Conservation (phyloP, 2,888 invertebrate genomes). For the Euproctis similis region DNA sequence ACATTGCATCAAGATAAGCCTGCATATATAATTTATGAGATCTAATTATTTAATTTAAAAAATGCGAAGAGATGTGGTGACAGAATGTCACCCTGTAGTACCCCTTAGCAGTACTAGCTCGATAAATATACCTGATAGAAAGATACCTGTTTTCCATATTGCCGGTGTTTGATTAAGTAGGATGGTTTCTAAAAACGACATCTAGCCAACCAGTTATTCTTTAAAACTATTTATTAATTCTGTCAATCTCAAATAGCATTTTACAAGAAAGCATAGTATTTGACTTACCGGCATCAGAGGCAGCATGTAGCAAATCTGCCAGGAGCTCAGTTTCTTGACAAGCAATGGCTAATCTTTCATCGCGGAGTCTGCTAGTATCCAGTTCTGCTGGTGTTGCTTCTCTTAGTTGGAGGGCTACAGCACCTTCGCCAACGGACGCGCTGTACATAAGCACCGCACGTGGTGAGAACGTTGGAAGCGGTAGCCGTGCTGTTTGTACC, state of each 20-base stretch:
- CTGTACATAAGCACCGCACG: slow-evolving; percentile 83
- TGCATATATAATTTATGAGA: no score
- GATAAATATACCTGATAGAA: no score
- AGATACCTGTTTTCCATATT: no score
- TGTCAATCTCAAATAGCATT: no score
- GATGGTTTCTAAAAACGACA: neutral
- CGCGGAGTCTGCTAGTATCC: slow-evolving; percentile 62
- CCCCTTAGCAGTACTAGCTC: no score
- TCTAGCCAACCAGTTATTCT: no score
- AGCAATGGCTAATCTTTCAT: slow-evolving; percentile 82
- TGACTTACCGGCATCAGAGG: slow-evolving; percentile 69
- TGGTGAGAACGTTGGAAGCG: slow-evolving; percentile 70
- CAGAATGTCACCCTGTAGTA: no score
- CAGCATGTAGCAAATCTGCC: slow-evolving; percentile 81
- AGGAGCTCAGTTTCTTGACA: slow-evolving; percentile 85
- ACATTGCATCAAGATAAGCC: no score
- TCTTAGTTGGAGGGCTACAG: slow-evolving; percentile 78
- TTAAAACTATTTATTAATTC: no score
- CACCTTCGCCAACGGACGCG: slow-evolving; percentile 77
- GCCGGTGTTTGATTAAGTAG: no score
- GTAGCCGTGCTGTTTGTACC: slow-evolving; percentile 70
- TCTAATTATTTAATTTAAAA: no score
- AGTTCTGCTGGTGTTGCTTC: slow-evolving; percentile 73
- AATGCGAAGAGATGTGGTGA: no score
- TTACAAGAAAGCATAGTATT: neutral